A percentile compares a stretch with the other conserved stretches of the same genome.
Conservation (phyloP, 1,140 invertebrate species). For the Achatina immaculata region DNA sequence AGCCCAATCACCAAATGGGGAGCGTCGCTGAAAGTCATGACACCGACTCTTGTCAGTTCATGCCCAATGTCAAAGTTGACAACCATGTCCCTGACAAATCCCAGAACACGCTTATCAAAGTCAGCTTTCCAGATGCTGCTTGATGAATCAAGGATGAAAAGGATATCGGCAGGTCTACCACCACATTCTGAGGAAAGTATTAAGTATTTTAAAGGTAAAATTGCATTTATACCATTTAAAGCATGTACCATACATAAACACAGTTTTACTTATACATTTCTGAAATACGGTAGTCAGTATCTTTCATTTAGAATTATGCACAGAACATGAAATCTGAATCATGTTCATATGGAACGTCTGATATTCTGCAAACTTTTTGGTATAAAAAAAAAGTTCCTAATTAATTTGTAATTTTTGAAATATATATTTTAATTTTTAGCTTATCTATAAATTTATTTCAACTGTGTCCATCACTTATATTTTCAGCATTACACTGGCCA, state of each 20-base stretch:
- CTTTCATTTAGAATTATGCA: neutral
- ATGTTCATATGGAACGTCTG: too few relatives aligned
- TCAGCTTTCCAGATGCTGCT: slow-evolving; percentile 54
- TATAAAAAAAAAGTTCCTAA: too few relatives aligned
- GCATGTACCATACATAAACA: neutral
- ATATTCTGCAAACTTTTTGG: too few relatives aligned
- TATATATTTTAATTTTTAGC: too few relatives aligned
- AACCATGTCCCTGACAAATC: slow-evolving; percentile 52
- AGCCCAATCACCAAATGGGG: slow-evolving; percentile 45
- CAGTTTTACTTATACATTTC: neutral
- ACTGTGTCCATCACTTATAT: too few relatives aligned
- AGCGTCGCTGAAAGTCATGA: slow-evolving; percentile 48
- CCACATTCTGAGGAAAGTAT: slow-evolving; percentile 49
- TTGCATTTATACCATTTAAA: neutral
- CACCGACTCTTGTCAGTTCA: slow-evolving; percentile 47
- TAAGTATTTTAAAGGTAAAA: neutral
- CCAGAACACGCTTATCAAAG: slow-evolving; percentile 48
- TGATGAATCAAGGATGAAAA: slow-evolving; percentile 59
- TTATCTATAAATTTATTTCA: too few relatives aligned
- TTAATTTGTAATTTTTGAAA: too few relatives aligned
- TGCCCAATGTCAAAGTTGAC: slow-evolving; percentile 47
- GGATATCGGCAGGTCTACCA: slow-evolving; percentile 56
- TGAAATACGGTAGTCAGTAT: neutral
- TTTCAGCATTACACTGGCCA: too few relatives aligned
- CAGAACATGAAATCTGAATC: too few relatives aligned